phyloP scores from a whole-genome alignment of 2,797 vertebrate species.

The Smutsia gigantea region DNA sequence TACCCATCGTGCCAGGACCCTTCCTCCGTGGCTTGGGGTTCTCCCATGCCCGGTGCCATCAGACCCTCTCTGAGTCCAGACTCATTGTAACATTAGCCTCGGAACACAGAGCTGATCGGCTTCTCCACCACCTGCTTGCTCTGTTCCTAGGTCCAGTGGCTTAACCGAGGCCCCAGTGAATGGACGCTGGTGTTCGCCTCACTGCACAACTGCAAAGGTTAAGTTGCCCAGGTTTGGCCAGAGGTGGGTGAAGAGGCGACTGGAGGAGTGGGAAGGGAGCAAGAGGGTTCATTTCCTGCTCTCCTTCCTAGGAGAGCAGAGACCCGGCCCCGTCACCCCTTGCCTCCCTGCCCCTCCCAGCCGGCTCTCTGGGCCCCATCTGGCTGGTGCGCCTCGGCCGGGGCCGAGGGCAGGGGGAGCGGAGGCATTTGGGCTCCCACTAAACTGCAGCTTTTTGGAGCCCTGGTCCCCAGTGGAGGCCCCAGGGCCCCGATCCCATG shows the following conservation, averaged over 20 bases:
- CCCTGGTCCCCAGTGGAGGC: neutral
- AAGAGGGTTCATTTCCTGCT: accelerated
- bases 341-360: accelerated
- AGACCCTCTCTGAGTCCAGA: neutral
- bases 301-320: neutral
- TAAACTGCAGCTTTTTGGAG: conserved; percentile 51
- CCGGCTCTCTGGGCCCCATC: too few species aligned
- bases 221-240: accelerated
- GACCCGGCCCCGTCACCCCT: accelerated
- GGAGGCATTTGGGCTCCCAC: conserved; percentile 7
- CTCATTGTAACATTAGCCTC: accelerated
- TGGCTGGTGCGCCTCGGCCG: neutral
- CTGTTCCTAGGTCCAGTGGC: neutral
- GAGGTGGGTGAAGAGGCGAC: accelerated
- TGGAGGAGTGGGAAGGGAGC: accelerated
- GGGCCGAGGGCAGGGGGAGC: neutral
- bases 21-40: accelerated
- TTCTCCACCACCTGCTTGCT: neutral
- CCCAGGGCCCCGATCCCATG: accelerated
- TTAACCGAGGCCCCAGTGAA: accelerated
- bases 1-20: neutral
- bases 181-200: accelerated
- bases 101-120: neutral
- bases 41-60: accelerated
- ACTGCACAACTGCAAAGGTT: accelerated